Evolutionary conservation across 53 echinoderm and acorn worm genomes (phyloP), one percentile per base, ranked within the genome.

Genomic region (Echinometra lucunter): DNA sequence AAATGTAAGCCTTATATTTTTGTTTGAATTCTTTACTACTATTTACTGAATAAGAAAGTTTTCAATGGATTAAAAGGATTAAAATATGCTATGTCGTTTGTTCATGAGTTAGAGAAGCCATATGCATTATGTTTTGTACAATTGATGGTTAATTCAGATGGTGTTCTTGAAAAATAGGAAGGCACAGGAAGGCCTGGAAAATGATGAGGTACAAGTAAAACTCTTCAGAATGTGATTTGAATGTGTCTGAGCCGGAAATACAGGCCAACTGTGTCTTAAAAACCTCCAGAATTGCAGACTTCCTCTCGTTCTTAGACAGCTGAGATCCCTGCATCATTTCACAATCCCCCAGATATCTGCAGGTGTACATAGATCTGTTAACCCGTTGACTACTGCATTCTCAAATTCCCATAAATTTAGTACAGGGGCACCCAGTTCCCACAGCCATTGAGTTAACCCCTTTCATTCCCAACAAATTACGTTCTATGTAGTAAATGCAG

Each of bases 211-310:
- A 55, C 53, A 55, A 55, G 30, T 88, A 57, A 10, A 88, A 66
- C 66, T 90, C 66, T 38, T 1, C 21, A 90, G 56, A 90, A 38
- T 23, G 58, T 58, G 66, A 66, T 90, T 60, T 58, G 58, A 90
- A 90, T 37, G 90, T 90, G 90, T 90, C 90, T 90, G 90, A 60
- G 63, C 90, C 90, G 90, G 90, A 90, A 58, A 90, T 60, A 66
- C 63, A 49, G 32, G 32, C 28, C 88, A 32, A 34, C 88, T 17
- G 56, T 28, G 88, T 88, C n/a, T 55, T 42, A 88, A 88, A 55
- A 88, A 88, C 53, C 49, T 83, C 45, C 9, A 32, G 32, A 88
- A 88, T 88, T 88, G 88, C 88, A 49, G 34, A 88, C 88, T 88
- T 88, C 88, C 88, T 88, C 55, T 55, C 19, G 28, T 25, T 9